These are phyloP conservation scores for Podargus strigoides DNA, from an alignment of 2,797 vertebrate species.

Conservation along the genomic window DNA sequence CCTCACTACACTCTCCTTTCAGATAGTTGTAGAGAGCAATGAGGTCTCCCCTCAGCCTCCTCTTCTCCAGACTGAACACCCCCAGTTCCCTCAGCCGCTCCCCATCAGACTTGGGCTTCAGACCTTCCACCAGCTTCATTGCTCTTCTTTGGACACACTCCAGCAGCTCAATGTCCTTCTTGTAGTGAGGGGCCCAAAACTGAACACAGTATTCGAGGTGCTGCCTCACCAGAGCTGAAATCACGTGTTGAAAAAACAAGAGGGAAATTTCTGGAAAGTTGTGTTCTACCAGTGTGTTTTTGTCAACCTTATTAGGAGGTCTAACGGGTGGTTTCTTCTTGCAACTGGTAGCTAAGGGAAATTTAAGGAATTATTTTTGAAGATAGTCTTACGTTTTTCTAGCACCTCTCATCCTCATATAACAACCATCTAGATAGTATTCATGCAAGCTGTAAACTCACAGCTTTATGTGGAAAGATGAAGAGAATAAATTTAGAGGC, in stretches of 20 bases:
- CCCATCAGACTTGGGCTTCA: too few species aligned
- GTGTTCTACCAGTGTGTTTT: not conserved
- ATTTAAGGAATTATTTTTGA: not conserved
- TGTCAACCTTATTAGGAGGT: not conserved
- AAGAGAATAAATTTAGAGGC: constrained; percentile 39
- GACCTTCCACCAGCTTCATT: too few species aligned
- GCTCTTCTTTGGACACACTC: too few species aligned
- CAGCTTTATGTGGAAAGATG: not conserved
- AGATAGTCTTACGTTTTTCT: not conserved
- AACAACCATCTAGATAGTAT: not conserved
- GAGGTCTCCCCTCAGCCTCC: too few species aligned
- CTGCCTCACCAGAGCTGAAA: too few species aligned
- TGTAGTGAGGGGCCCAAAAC: too few species aligned
- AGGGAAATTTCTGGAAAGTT: not conserved
- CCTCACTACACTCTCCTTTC: too few species aligned
- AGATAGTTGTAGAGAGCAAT: too few species aligned
- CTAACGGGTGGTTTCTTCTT: not conserved
- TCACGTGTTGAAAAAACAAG: accelerated
- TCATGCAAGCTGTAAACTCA: not conserved
- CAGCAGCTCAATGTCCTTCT: too few species aligned
- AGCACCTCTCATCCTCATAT: not conserved
- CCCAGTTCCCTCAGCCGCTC: too few species aligned
- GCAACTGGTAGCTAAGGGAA: not conserved
- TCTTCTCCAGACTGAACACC: too few species aligned
- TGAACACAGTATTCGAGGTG: too few species aligned